Conservation (phyloP, 2,113 vertebrate genomes). For the Nanorana parkeri region DNA sequence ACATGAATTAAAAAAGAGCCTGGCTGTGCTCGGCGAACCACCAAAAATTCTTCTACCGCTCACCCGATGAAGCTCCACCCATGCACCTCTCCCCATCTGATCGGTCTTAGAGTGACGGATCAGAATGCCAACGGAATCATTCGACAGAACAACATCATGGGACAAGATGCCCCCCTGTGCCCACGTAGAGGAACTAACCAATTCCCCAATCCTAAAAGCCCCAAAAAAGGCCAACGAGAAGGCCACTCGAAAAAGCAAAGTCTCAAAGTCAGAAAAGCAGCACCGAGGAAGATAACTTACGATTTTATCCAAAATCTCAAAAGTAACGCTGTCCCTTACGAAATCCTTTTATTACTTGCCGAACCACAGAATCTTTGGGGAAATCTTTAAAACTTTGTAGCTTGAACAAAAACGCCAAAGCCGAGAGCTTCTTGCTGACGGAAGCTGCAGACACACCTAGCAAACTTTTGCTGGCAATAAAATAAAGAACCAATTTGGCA, state of each 20-base stretch:
- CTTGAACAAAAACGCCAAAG: no score
- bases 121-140: background rate
- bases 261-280: background rate
- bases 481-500: no score
- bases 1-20: no score
- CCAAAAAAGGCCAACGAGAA: background rate
- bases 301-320: background rate
- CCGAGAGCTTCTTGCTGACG: no score
- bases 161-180: no score
- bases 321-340: background rate
- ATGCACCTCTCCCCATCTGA: background rate
- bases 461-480: no score
- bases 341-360: background rate
- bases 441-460: no score
- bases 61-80: background rate
- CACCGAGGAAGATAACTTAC: background rate
- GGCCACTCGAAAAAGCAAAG: background rate
- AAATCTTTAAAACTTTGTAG: background rate
- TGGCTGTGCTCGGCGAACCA: no score
- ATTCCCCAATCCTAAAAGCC: background rate
- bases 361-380: background rate
- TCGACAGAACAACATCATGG: background rate
- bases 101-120: background rate
- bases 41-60: no score
- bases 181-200: background rate